Evolutionary conservation across 2,888 invertebrate species (phyloP).

Genomic region (Apamea sordens): DNA sequence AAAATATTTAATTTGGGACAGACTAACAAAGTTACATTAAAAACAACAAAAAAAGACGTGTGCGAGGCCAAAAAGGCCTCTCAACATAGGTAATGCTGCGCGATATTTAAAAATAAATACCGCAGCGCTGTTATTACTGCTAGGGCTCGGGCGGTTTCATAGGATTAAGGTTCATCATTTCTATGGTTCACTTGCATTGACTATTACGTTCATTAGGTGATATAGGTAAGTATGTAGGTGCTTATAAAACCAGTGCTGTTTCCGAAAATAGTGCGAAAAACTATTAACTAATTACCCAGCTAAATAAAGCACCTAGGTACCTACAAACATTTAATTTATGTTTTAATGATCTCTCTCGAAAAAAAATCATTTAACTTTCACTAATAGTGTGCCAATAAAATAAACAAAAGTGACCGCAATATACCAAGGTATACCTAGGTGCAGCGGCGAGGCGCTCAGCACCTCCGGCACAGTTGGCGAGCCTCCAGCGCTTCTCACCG

Average conservation of each 20-base stretch:
- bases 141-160: background rate
- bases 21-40: background rate
- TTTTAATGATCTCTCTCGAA: background rate
- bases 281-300: background rate
- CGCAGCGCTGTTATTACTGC: background rate
- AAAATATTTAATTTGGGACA: background rate
- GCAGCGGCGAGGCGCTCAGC: slow-evolving; percentile 34
- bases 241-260: background rate
- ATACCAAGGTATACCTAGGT: slow-evolving; percentile 12
- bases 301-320: background rate
- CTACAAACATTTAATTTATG: background rate
- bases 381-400: background rate
- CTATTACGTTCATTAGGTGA: background rate
- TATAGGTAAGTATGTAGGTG: background rate
- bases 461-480: slow-evolving; percentile 77
- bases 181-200: background rate
- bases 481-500: slow-evolving; percentile 65
- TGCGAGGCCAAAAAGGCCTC: too few species aligned
- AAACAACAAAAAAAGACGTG: background rate
- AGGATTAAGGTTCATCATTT: background rate
- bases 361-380: background rate
- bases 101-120: too few species aligned
- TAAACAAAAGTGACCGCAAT: background rate
- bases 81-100: background rate
- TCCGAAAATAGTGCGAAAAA: too few species aligned